Conservation (phyloP, 2,888 invertebrate species). For the Lasioglossum marginatum region DNA sequence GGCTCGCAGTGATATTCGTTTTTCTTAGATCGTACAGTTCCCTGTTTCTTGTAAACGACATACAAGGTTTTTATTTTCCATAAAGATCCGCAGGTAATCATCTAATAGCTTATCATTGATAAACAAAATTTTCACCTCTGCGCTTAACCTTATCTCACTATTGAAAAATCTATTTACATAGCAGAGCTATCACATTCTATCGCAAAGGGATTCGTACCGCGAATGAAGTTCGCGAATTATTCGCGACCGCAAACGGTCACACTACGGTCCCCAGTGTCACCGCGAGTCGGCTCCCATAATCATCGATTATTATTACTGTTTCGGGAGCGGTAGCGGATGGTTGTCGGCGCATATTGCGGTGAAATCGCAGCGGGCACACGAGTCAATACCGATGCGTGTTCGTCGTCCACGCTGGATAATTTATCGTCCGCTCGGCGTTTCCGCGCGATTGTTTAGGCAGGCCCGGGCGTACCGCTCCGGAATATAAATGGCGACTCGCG, state of each 20-base stretch:
- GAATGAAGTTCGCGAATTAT: constrained; percentile 23
- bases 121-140: not conserved
- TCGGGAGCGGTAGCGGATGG: constrained; percentile 23
- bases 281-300: constrained; percentile 8
- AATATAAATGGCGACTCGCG: constrained; percentile 66
- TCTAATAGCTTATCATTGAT: not conserved
- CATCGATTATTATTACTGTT: constrained; percentile 49
- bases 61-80: too few species aligned
- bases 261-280: constrained; percentile 11
- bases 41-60: too few species aligned
- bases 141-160: not conserved
- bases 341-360: constrained; percentile 26
- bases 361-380: not conserved
- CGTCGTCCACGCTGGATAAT: constrained; percentile 64
- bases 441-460: constrained; percentile 67
- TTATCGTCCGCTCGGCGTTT: constrained; percentile 66
- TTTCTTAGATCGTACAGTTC: too few species aligned
- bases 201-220: not conserved
- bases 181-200: not conserved
- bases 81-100: not conserved
- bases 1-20: too few species aligned
- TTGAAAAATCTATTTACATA: not conserved
- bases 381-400: constrained; percentile 50
- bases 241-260: constrained; percentile 34
- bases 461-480: constrained; percentile 39